Evolutionary conservation across 2,888 invertebrate genomes (phyloP).

Genomic region (Sthenelais limicola): DNA sequence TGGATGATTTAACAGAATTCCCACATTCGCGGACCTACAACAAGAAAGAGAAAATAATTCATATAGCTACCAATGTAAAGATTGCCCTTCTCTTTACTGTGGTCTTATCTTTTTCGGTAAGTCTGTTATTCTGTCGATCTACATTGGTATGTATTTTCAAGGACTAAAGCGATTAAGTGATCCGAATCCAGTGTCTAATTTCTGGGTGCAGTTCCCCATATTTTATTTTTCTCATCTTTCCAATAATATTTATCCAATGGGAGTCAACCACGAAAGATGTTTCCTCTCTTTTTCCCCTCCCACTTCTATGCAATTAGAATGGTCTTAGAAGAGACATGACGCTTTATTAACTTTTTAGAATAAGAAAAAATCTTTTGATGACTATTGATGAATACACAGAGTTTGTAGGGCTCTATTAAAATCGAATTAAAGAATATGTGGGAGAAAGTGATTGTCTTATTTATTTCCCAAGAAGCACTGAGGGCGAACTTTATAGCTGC

Average conservation of each 20-base stretch:
- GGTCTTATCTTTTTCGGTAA: slow-evolving; percentile 19
- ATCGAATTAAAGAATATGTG: too few species aligned
- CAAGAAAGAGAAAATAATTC: not conserved
- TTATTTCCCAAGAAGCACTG: too few species aligned
- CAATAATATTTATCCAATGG: not conserved
- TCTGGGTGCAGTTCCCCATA: not conserved
- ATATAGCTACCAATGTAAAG: not conserved
- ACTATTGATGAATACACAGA: too few species aligned
- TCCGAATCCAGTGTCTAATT: not conserved
- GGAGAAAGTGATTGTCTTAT: too few species aligned
- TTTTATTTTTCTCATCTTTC: not conserved
- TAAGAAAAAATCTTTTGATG: too few species aligned
- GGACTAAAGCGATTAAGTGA: not conserved
- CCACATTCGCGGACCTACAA: too few species aligned
- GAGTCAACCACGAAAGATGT: not conserved
- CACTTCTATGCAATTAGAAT: not conserved
- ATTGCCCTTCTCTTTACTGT: not conserved
- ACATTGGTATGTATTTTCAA: not conserved
- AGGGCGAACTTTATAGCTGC: too few species aligned
- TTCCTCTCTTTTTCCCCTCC: not conserved
- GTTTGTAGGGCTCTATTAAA: too few species aligned
- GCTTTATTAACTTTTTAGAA: too few species aligned
- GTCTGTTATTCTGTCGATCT: not conserved
- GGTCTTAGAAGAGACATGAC: too few species aligned
- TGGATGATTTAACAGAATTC: too few species aligned